Evolutionary conservation across 2,113 vertebrate genomes (phyloP), one percentile per base, ranked within the genome.

Genomic region (Datnioides undecimradiatus): DNA sequence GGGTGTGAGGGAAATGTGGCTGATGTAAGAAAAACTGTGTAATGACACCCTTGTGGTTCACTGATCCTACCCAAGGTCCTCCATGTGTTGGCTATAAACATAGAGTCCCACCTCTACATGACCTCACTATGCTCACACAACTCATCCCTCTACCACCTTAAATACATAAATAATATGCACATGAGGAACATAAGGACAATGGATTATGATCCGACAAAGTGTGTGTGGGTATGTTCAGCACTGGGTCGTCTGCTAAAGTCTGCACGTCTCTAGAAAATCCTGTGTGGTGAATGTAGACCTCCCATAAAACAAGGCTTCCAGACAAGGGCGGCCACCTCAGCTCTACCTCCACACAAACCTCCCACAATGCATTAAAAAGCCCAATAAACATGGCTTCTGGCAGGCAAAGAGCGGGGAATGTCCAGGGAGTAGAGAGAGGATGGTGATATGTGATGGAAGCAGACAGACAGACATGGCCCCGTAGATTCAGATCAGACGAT

Each of bases 1-100:
- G 89, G 82, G 83, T 88, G 86, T 84, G 79, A 90, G 76, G 85
- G 74, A 85, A 83, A 86, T 82, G 90, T 86, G 80, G 87, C 71
- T 81, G 88, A 91, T 79, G 82, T 69, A 80, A 90, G 80, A 79
- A 88, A 80, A 88, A 78, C 73, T 76, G 62, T 74, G 78, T 83
- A 83, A 86, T 86, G 80, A 87, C 80, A 73, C 87, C 82, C 60
- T 64, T 77, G 66, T 65, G 79, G 79, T 63, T 79, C 40, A 75
- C 29, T 52, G 79, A 84, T 84, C 60, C 71, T 41, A 49, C 59
- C 69, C 40, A 43, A 72, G 34, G 59, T 79, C 75, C 76, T 64
- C 66, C 72, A 82, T 75, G 81, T 88, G 88, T 74, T 43, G 68
- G 59, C 84, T 76, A 78, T 83, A 87, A 88, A 87, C 89, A 88